Evolutionary conservation across 2,888 invertebrate species (phyloP).

Genomic region (Steromphala cineraria): DNA sequence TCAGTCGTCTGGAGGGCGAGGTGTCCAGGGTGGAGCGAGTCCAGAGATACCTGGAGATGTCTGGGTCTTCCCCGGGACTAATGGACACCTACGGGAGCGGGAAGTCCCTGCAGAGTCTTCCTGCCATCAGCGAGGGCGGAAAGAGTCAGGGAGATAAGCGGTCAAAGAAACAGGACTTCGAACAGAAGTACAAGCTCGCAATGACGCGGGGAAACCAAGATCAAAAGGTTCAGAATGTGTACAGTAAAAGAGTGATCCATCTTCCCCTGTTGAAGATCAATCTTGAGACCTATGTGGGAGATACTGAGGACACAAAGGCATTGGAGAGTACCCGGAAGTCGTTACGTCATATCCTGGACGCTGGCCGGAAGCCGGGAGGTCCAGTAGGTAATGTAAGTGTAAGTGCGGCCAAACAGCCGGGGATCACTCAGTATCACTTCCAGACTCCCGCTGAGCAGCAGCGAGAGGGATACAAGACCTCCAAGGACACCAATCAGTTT

Average conservation of each 20-base stretch:
- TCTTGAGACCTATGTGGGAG: background rate
- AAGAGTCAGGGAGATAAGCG: background rate
- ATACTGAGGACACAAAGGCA: background rate
- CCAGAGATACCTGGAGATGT: slow-evolving; percentile 5
- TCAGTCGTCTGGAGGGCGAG: background rate
- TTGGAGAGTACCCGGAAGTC: slow-evolving; percentile 12
- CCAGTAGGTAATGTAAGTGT: background rate
- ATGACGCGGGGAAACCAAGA: background rate
- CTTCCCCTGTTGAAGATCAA: slow-evolving; percentile 9
- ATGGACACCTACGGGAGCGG: background rate
- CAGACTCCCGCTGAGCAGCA: background rate
- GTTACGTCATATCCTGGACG: background rate
- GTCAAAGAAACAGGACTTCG: background rate
- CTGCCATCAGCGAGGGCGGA: background rate
- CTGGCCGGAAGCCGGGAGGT: background rate
- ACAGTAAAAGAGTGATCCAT: slow-evolving; percentile 8
- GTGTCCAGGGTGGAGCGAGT: background rate
- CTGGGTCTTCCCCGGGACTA: background rate
- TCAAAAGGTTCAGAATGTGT: background rate
- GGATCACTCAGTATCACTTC: slow-evolving; percentile 5
- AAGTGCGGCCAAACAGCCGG: background rate
- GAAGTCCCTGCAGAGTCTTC: background rate
- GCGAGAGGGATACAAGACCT: background rate
- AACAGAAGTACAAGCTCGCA: slow-evolving; percentile 9
- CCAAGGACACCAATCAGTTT: background rate